Evolutionary conservation across 2,888 invertebrate genomes (phyloP).

Genomic region (Disparrhopalites patrizii): DNA sequence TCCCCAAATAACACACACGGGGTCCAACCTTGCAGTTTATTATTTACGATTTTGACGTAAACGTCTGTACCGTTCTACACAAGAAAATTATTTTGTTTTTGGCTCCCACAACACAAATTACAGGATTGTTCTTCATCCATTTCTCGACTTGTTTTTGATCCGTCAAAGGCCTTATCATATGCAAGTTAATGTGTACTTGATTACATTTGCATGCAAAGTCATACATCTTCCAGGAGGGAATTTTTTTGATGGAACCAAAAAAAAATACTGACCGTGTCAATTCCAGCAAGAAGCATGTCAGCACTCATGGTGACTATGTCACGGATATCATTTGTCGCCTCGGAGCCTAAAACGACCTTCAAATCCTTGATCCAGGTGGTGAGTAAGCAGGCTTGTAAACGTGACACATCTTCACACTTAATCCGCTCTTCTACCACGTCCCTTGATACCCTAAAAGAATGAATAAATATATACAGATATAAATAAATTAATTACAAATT

Average conservation of each 20-base stretch:
- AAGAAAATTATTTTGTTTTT: not conserved
- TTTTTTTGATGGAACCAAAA: too few species aligned
- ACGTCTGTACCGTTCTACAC: not conserved
- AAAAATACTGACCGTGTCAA: constrained; percentile 67
- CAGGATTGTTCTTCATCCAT: too few species aligned
- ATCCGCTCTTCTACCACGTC: constrained; percentile 9
- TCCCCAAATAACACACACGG: too few species aligned
- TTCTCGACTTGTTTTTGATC: too few species aligned
- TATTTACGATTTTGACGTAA: not conserved
- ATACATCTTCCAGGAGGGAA: too few species aligned
- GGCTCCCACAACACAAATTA: not conserved
- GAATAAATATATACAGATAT: too few species aligned
- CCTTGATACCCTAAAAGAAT: not conserved
- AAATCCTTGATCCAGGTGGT: constrained; percentile 63
- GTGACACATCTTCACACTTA: not conserved
- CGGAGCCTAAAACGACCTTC: too few species aligned
- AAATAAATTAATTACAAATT: too few species aligned
- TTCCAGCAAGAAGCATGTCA: constrained; percentile 78
- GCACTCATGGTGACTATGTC: constrained; percentile 80
- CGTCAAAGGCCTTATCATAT: too few species aligned
- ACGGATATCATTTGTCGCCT: constrained; percentile 58
- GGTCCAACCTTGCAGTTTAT: not conserved
- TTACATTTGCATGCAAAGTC: too few species aligned
- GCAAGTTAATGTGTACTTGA: too few species aligned
- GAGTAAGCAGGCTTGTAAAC: constrained; percentile 56